A percentile compares a stretch with the other conserved stretches of the same genome.
phyloP scores from a whole-genome alignment of 2,888 invertebrate genomes.

The Himalopsyche kuldschensis region DNA sequence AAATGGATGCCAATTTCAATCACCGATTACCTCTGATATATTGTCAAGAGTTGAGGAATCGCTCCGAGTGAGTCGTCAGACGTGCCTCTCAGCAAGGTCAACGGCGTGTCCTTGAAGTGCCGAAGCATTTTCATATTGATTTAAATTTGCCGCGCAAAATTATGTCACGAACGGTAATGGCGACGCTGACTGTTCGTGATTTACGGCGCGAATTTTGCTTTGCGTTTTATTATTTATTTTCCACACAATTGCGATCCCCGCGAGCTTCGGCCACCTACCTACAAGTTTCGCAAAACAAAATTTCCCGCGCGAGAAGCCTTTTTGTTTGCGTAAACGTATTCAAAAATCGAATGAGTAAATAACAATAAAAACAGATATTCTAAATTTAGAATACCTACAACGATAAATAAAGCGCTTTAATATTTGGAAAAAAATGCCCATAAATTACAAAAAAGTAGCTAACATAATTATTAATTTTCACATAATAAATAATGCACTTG shows the following conservation, averaged over 20 bases:
- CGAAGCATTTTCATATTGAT: slow-evolving; percentile 13
- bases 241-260: background rate
- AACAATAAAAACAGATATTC: background rate
- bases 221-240: background rate
- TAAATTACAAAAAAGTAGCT: no score
- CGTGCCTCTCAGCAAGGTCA: background rate
- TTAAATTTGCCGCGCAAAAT: slow-evolving; percentile 15
- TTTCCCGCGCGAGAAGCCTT: background rate
- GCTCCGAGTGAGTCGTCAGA: background rate
- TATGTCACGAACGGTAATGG: slow-evolving; percentile 18
- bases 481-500: no score
- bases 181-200: background rate
- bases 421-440: no score
- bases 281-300: background rate
- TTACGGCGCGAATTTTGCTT: slow-evolving; percentile 1
- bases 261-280: background rate
- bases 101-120: background rate
- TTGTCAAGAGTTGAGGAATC: background rate
- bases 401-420: no score
- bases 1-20: background rate
- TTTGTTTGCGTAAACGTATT: background rate
- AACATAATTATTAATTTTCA: no score
- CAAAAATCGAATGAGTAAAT: background rate
- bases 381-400: no score
- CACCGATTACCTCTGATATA: background rate